These are phyloP conservation scores for Pantelozetes paolii DNA, from an alignment of 2,888 invertebrate species.

Conservation along the genomic window DNA sequence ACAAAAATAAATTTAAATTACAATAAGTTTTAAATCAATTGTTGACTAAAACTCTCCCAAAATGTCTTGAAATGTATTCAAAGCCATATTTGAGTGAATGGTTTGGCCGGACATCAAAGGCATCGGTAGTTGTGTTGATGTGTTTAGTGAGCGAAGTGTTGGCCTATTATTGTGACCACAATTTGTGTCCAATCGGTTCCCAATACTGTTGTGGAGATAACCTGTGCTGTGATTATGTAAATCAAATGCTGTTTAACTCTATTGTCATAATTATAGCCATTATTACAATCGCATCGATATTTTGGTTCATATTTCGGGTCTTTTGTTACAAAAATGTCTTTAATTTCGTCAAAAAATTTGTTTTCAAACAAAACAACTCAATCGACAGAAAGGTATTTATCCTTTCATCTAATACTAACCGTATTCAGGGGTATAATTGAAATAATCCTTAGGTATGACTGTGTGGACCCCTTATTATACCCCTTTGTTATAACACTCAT, in stretches of 20 bases:
- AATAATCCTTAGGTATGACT: too few species aligned
- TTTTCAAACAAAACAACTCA: not conserved
- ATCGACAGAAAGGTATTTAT: conserved; percentile 15
- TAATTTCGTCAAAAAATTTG: not conserved
- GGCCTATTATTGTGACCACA: conserved; percentile 27
- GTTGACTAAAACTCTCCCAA: too few species aligned
- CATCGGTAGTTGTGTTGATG: conserved; percentile 1
- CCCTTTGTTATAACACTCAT: not conserved
- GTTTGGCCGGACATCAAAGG: not conserved
- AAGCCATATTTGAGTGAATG: not conserved
- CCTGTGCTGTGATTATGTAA: conserved; percentile 28
- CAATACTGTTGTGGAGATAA: conserved; percentile 36
- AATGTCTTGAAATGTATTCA: too few species aligned
- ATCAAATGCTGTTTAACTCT: conserved; percentile 23
- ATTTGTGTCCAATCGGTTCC: conserved; percentile 3
- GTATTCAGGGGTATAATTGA: too few species aligned
- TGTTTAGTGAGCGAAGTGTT: not conserved
- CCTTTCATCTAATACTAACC: not conserved
- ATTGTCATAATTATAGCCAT: conserved; percentile 25
- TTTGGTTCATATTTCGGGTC: conserved; percentile 11
- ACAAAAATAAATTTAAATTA: too few species aligned
- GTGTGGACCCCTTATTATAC: not conserved
- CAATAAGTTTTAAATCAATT: too few species aligned
- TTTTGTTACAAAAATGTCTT: conserved; percentile 15
- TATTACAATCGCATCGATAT: not conserved